Conservation (phyloP, 2,888 invertebrate species). For the Oscheius sp. region DNA sequence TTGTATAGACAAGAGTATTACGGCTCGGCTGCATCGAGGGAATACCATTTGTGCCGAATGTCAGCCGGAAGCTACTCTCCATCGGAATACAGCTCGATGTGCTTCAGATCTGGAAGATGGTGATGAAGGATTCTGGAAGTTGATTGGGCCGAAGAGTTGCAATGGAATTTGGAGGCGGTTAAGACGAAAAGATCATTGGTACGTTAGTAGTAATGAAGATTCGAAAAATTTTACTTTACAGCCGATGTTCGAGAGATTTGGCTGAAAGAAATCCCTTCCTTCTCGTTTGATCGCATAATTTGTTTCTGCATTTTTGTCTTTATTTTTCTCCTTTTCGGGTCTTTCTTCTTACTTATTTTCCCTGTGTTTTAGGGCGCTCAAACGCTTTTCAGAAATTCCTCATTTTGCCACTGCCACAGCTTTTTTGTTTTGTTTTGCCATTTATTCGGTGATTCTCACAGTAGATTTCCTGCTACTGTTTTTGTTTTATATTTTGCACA, state of each 20-base stretch:
- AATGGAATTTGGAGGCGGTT: conserved; percentile 66
- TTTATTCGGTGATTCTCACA: conserved; percentile 23
- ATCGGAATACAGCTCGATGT: conserved; percentile 57
- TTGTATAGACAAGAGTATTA: conserved; percentile 51
- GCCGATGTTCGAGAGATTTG: conserved; percentile 44
- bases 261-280: conserved; percentile 45
- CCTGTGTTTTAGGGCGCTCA: conserved; percentile 1
- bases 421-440: conserved; percentile 13
- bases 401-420: conserved; percentile 7
- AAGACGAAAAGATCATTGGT: conserved; percentile 54
- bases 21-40: conserved; percentile 39
- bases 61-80: conserved; percentile 65
- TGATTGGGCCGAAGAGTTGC: conserved; percentile 65
- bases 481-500: too few relatives aligned
- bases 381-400: neutral
- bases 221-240: too few relatives aligned
- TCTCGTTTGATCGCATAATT: conserved; percentile 38
- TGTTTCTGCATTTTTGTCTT: neutral
- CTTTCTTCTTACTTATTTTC: neutral
- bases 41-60: conserved; percentile 65
- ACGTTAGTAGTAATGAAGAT: too few relatives aligned
- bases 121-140: conserved; percentile 67
- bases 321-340: neutral
- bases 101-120: conserved; percentile 66
- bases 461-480: too few relatives aligned